Evolutionary conservation across 2,888 invertebrate genomes (phyloP), one percentile per base, ranked within the genome.

Genomic region (Drosophila tripunctata): DNA sequence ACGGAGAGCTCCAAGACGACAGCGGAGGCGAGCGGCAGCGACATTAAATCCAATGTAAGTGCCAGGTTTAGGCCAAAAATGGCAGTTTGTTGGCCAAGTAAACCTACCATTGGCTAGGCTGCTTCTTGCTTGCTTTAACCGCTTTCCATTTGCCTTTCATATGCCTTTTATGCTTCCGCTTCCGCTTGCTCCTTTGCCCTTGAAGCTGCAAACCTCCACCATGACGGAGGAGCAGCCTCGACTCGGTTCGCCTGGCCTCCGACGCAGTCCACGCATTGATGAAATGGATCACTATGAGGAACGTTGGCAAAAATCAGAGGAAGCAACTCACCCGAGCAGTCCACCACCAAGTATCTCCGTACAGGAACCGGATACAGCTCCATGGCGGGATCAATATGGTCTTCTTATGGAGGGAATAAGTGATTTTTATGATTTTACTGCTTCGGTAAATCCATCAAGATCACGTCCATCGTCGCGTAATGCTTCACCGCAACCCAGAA

Each of bases 351-450:
- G 41, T 10, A 83, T 69, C n/a, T 48, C 40, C 14, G 52, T 90
- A 5, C 78, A 83, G 2, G 63, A 88, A 12, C 75, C 87, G 10
- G 90, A 90, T 27, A 86, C 80, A n/a, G 89, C 75, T 4, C 68
- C 89, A 0, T 90, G 90, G 89, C 80, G 89, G 0, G 90, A 90
- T 76, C 64, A 86, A 24, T 67, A 89, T 14, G 90, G 88, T 1
- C 61, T 89, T 3, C 47, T 91, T 0, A 78, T 90, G 84, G 89
- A 91, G 67, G 91, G 91, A 0, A 60, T 91, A 2, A 91, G 91
- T 66, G 91, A 91, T 47, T 91, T 91, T 35, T 91, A 91, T 19
- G 91, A 91, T 38, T 91, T 91, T 51, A 85, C 89, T 6, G 91
- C 90, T 14, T 90, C 91, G 0, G 74, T 87, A 0, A 91, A 91